Base-by-base conservation (phyloP, 2,113 vertebrate species). In the Leptosomus discolor region DNA sequence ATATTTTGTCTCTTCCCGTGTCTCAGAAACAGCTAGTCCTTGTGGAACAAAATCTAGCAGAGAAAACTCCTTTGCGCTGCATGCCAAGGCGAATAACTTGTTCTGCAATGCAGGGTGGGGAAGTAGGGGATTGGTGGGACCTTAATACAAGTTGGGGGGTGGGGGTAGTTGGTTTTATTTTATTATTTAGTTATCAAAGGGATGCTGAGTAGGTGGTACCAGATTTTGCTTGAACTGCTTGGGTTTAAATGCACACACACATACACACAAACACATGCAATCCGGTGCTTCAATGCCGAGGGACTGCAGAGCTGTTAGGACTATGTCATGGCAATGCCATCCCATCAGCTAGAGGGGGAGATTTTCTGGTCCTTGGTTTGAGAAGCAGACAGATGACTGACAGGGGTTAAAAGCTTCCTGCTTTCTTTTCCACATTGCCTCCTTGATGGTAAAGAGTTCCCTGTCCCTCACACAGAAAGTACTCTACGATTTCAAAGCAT, bases 361-460 rank as follows among this genome's bases (percentile, higher is more conserved):
- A 79, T 90, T 89, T 92, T 89, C 89, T 76, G 76, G 74, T 69
- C 46, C 80, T 91, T 60, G 23, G 64, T 81, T 96, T 92, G 90
- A 89, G 81, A 94, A 85, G n/a, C 64, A 93, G 95, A 97, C 97
- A 97, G 85, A 82, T 96, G 96, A 98, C 65, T 98, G 97, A 97
- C 95, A 97, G 96, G 94, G 95, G 97, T 98, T 98, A 98, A 98
- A 96, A 97, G 93, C 96, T 94, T 94, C 93, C 54, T 1, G 17
- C 69, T 95, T 97, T 87, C 93, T 93, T 96, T 92, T 73, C 94
- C 32, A 63, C 92, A n/a, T 39, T 92, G 82, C 79, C 58, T 97
- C 65, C 95, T 96, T 87, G 79, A 85, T 84, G 86, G 92, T 70
- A 89, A 95, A 85, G 78, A 69, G 53, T 89, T 92, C 30, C 58